These are phyloP conservation scores for Drosophila kambysellisi DNA, from an alignment of 2,888 invertebrate species.

Conservation along the genomic window DNA sequence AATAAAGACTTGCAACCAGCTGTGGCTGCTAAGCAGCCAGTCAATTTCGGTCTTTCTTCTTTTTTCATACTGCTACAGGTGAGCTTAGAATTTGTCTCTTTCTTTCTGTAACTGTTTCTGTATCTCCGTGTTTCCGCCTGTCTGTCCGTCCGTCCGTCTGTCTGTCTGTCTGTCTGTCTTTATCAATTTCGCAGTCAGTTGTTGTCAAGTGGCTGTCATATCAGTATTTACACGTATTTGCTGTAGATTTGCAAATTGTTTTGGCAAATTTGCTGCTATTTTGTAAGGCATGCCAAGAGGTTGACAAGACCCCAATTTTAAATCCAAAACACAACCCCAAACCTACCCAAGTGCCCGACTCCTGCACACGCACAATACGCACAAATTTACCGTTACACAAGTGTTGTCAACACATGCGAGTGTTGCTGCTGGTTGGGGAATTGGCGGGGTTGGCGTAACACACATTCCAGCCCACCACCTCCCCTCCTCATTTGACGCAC, in stretches of 20 bases:
- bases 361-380: conserved; percentile 67
- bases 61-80: conserved; percentile 54
- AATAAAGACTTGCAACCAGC: conserved; percentile 57
- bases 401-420: conserved; percentile 78
- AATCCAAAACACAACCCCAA: conserved; percentile 8
- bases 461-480: conserved; percentile 43
- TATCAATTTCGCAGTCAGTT: conserved; percentile 49
- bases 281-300: conserved; percentile 63
- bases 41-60: conserved; percentile 3
- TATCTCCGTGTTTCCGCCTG: not conserved
- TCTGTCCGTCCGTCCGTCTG: not conserved
- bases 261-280: conserved; percentile 82
- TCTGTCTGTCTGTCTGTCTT: conserved; percentile 24
- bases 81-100: conserved; percentile 26
- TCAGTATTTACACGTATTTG: conserved; percentile 80
- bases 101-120: not conserved
- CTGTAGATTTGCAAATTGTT: conserved; percentile 83
- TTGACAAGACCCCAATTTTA: conserved; percentile 49
- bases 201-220: conserved; percentile 78
- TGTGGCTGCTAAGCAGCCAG: conserved; percentile 46
- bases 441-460: conserved; percentile 26
- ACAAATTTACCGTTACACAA: conserved; percentile 80
- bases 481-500: not conserved
- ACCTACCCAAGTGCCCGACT: not conserved
- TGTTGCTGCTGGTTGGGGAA: conserved; percentile 43